A percentile compares a stretch with the other conserved stretches of the same genome.
phyloP scores from a whole-genome alignment of 1,140 invertebrate species.

The Megalonaias nervosa region DNA sequence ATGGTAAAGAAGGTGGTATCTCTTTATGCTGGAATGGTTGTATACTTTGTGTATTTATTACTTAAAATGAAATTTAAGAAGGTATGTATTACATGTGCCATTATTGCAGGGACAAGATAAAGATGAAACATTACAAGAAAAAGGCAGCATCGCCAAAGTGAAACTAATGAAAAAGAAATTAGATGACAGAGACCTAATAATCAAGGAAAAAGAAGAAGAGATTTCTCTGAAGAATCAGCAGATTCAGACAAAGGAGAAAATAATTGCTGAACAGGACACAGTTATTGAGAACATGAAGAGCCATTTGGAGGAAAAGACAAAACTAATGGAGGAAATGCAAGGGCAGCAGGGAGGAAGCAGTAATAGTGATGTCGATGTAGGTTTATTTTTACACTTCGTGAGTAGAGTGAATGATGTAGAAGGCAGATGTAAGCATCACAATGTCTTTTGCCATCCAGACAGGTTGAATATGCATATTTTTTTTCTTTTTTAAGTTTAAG shows the following conservation, averaged over 20 bases:
- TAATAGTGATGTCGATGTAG: conserved; percentile 37
- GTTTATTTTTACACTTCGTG: background rate
- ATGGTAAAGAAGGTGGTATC: background rate
- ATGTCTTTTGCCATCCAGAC: too few relatives aligned
- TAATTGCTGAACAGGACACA: conserved; percentile 60
- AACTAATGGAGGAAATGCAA: conserved; percentile 51
- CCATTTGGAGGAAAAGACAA: conserved; percentile 65
- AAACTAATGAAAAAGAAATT: conserved; percentile 63
- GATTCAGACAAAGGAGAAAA: conserved; percentile 62
- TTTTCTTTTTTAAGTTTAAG: background rate
- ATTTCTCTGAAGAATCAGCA: conserved; percentile 55
- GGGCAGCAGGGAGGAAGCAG: conserved; percentile 28
- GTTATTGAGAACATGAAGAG: conserved; percentile 55
- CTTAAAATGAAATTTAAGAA: background rate
- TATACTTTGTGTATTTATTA: background rate
- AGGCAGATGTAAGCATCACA: background rate
- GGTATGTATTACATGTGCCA: background rate
- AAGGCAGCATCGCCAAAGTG: conserved; percentile 53
- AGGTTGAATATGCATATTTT: background rate
- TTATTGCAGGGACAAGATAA: conserved; percentile 2
- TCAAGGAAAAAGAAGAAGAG: conserved; percentile 58
- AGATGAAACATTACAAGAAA: conserved; percentile 41
- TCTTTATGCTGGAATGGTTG: background rate
- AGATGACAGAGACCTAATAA: conserved; percentile 62
- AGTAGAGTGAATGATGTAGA: background rate